phyloP scores from a whole-genome alignment of 2,888 invertebrate genomes.

The Tetropium fuscum region DNA sequence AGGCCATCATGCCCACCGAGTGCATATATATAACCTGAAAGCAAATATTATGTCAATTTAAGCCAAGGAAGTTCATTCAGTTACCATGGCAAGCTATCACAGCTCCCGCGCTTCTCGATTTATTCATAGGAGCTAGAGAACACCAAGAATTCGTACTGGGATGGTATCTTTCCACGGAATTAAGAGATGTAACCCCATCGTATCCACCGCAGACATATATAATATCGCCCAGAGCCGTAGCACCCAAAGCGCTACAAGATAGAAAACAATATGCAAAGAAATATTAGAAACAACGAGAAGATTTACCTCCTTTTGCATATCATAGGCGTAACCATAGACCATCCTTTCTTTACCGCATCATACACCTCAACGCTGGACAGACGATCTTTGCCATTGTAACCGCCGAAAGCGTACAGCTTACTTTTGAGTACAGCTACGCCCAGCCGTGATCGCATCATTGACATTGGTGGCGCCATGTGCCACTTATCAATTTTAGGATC shows the following conservation, averaged over 20 bases:
- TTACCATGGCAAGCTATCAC: slow-evolving; percentile 64
- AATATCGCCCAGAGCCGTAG: slow-evolving; percentile 81
- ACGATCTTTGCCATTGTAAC: slow-evolving; percentile 87
- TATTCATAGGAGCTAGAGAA: slow-evolving; percentile 78
- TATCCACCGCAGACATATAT: slow-evolving; percentile 89
- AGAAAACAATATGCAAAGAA: too few relatives aligned
- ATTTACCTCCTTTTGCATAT: slow-evolving; percentile 82
- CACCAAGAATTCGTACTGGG: slow-evolving; percentile 81
- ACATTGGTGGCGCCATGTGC: slow-evolving; percentile 86
- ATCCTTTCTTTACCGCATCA: slow-evolving; percentile 77
- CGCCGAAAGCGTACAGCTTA: slow-evolving; percentile 83
- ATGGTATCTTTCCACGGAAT: slow-evolving; percentile 85
- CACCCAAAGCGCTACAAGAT: slow-evolving; percentile 78
- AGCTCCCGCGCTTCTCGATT: slow-evolving; percentile 68
- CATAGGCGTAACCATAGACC: slow-evolving; percentile 85
- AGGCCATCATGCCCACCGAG: slow-evolving; percentile 91
- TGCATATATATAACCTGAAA: slow-evolving; percentile 81
- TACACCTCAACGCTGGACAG: slow-evolving; percentile 88
- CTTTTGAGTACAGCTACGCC: slow-evolving; percentile 88
- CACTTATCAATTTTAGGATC: slow-evolving; percentile 79
- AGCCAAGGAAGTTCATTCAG: neutral
- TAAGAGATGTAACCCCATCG: slow-evolving; percentile 85
- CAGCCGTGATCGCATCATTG: slow-evolving; percentile 83
- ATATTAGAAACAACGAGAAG: too few relatives aligned
- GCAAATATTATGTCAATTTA: slow-evolving; percentile 17